Evolutionary conservation across 2,888 invertebrate genomes (phyloP).

Genomic region (Lithophane ornitopus): DNA sequence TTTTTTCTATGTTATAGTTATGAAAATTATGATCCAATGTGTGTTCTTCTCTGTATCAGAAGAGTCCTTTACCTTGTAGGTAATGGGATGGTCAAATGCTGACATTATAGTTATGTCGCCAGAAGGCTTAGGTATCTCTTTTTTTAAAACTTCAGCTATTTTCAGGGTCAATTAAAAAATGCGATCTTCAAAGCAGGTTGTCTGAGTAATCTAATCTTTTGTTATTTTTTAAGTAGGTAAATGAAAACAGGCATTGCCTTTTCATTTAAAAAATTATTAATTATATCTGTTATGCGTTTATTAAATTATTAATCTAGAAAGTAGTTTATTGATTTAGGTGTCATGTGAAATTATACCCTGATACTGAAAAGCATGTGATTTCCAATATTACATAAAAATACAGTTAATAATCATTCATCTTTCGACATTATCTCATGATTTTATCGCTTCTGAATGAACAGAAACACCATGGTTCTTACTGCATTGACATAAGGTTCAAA

Average conservation of each 20-base stretch:
- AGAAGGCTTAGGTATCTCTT: not conserved
- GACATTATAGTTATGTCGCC: not conserved
- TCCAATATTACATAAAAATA: constrained; percentile 48
- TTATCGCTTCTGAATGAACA: constrained; percentile 55
- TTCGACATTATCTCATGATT: constrained; percentile 73
- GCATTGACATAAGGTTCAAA: constrained; percentile 49
- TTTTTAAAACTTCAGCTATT: not conserved
- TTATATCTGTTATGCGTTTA: not conserved
- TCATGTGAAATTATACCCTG: constrained; percentile 61
- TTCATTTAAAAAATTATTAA: not conserved
- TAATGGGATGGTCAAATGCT: not conserved
- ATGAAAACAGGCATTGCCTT: not conserved
- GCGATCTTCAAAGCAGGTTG: not conserved
- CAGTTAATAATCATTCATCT: constrained; percentile 73
- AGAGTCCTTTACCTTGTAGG: not conserved
- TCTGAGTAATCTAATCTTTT: not conserved
- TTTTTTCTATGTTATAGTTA: not conserved
- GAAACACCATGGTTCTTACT: constrained; percentile 31
- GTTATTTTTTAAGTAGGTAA: not conserved
- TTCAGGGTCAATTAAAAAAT: not conserved
- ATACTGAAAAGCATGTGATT: constrained; percentile 67
- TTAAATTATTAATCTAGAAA: not conserved
- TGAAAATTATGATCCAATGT: not conserved
- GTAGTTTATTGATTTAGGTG: constrained; percentile 1
- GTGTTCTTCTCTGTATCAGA: not conserved